These are phyloP conservation scores for Agrypnus murinus DNA, from an alignment of 2,888 invertebrate species.

Conservation along the genomic window DNA sequence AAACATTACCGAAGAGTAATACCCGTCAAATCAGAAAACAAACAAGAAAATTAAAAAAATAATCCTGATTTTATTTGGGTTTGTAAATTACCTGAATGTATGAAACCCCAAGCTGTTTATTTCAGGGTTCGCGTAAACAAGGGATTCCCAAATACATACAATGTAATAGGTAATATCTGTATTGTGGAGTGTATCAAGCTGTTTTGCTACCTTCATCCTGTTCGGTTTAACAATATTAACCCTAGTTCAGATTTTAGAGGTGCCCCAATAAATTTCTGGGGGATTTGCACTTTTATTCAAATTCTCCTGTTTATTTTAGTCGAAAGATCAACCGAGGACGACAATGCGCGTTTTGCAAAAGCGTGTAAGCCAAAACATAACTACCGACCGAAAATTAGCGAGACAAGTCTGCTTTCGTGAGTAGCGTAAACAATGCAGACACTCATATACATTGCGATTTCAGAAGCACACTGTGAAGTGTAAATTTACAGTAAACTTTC, in stretches of 20 bases:
- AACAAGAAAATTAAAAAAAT: too few relatives aligned
- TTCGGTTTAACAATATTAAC: slow-evolving; percentile 12
- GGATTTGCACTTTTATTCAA: slow-evolving; percentile 25
- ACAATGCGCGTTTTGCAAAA: slow-evolving; percentile 3
- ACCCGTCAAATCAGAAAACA: too few relatives aligned
- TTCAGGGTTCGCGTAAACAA: too few relatives aligned
- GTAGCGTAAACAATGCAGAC: slow-evolving; percentile 18
- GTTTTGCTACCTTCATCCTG: slow-evolving; percentile 4
- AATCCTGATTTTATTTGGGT: too few relatives aligned
- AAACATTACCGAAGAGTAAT: too few relatives aligned
- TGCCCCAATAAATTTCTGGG: slow-evolving; percentile 13
- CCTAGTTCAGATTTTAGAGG: slow-evolving; percentile 10
- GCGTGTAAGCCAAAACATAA: background rate
- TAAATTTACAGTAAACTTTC: slow-evolving; percentile 5
- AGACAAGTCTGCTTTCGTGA: slow-evolving; percentile 12
- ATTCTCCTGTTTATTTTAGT: slow-evolving; percentile 3
- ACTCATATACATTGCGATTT: slow-evolving; percentile 7
- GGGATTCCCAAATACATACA: too few relatives aligned
- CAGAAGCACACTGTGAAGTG: slow-evolving; percentile 8
- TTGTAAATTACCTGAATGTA: too few relatives aligned
- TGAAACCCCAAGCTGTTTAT: too few relatives aligned
- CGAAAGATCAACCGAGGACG: background rate
- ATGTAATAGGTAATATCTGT: too few relatives aligned
- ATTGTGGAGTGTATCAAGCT: slow-evolving; percentile 2
- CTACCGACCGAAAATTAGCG: slow-evolving; percentile 17